Percentiles rank a stretch among this genome's conserved stretches.
Conservation (phyloP, 2,113 vertebrate genomes). For the Nanger granti region DNA sequence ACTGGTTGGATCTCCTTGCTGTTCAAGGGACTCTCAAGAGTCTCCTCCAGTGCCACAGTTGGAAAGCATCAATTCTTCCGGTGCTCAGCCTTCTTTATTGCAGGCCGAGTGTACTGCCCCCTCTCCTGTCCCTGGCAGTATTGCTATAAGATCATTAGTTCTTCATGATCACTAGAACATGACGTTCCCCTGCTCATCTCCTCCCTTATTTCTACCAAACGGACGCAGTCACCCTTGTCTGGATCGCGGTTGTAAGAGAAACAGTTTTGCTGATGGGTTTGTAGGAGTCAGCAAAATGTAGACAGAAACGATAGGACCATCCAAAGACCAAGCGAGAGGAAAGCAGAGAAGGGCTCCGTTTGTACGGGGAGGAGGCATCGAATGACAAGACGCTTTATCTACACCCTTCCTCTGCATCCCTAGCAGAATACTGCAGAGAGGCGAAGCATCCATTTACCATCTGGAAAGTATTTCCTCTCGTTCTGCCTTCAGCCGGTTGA, state of each 20-base stretch:
- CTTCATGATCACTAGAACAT: neutral
- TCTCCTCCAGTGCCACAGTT: neutral
- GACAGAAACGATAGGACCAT: fast-evolving
- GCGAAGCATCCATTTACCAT: neutral
- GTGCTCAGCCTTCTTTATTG: neutral
- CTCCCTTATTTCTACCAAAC: fast-evolving
- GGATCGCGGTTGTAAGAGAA: neutral
- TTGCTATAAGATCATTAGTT: fast-evolving
- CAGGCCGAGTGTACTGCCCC: neutral
- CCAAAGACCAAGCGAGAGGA: fast-evolving
- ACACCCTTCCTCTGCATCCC: neutral
- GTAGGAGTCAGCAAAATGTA: neutral
- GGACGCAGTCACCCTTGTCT: neutral
- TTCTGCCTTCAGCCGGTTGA: neutral
- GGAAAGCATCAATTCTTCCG: neutral
- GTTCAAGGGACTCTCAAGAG: neutral
- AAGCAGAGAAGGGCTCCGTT: neutral
- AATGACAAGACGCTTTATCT: neutral
- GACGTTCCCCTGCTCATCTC: fast-evolving
- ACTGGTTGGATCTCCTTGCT: neutral
- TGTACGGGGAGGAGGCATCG: neutral
- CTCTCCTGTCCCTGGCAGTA: too few relatives aligned
- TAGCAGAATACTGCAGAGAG: too few relatives aligned
- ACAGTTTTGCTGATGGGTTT: neutral
- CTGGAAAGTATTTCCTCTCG: neutral